Conservation (phyloP, 2,888 invertebrate genomes). For the Scaptomyza caliginosa region DNA sequence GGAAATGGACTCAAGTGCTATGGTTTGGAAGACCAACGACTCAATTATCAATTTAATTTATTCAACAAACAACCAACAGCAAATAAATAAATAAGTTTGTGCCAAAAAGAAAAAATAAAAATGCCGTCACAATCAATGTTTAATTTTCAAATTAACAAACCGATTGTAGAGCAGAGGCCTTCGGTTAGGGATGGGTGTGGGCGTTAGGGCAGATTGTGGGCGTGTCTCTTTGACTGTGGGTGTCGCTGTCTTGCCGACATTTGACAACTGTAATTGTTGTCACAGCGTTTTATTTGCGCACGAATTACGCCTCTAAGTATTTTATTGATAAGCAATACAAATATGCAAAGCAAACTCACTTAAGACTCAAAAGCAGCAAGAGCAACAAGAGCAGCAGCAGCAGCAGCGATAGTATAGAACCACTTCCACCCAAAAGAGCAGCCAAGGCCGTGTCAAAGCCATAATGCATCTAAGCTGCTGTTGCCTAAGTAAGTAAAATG, state of each 20-base stretch:
- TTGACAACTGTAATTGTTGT: constrained; percentile 76
- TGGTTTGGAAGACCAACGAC: constrained; percentile 13
- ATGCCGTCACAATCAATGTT: constrained; percentile 46
- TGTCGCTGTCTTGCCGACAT: constrained; percentile 41
- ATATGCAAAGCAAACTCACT: constrained; percentile 7
- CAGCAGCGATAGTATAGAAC: constrained; percentile 11
- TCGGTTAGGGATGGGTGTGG: constrained; percentile 1
- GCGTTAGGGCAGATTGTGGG: constrained; percentile 21
- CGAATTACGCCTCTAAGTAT: constrained; percentile 35
- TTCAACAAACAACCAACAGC: constrained; percentile 44
- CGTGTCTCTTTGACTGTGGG: constrained; percentile 10
- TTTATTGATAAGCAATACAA: constrained; percentile 64
- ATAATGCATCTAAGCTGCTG: constrained; percentile 31
- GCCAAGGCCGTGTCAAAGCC: constrained; percentile 54
- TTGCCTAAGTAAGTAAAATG: constrained; percentile 27
- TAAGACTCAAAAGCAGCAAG: not conserved
- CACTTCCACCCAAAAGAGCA: constrained; percentile 14
- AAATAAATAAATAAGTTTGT: constrained; percentile 49
- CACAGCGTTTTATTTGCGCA: constrained; percentile 46
- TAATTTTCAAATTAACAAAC: constrained; percentile 50
- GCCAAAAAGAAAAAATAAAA: constrained; percentile 25
- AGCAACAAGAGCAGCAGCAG: constrained; percentile 7
- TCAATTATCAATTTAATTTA: constrained; percentile 63
- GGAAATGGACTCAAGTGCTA: constrained; percentile 30
- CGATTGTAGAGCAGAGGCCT: constrained; percentile 35